Conservation (phyloP, 2,113 vertebrate genomes). For the Micronisus gabar region DNA sequence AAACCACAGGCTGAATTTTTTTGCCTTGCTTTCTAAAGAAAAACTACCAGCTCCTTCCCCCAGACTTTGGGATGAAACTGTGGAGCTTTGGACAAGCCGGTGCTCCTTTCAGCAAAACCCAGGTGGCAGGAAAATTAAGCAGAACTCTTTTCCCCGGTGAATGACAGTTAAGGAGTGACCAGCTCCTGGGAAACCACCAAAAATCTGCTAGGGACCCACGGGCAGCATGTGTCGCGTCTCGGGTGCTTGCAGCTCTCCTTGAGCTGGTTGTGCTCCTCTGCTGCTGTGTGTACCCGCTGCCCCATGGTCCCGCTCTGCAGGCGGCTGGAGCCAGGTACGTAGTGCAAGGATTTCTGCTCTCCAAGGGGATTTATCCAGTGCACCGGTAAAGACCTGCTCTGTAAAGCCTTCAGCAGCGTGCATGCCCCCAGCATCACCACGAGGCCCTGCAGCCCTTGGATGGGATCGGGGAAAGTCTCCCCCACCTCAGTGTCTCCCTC, state of each 20-base stretch:
- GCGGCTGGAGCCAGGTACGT: not conserved
- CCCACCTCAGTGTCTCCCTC: not conserved
- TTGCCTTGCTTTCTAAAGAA: not conserved
- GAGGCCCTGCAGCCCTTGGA: not conserved
- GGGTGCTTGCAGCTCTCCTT: not conserved
- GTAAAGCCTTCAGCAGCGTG: not conserved
- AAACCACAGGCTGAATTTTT: not conserved
- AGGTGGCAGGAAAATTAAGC: not conserved
- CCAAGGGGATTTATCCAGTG: not conserved
- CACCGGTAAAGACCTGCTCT: not conserved
- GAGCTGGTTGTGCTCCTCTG: not conserved
- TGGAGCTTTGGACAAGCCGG: not conserved
- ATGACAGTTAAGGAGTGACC: not conserved
- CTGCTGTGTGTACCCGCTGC: accelerated
- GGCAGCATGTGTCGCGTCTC: not conserved
- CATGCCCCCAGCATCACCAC: not conserved
- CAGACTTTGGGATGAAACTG: not conserved
- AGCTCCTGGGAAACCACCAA: not conserved
- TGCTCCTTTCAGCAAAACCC: not conserved
- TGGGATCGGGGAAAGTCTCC: not conserved
- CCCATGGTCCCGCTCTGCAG: not conserved
- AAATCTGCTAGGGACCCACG: not conserved
- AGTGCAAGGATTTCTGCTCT: not conserved
- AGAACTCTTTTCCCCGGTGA: not conserved
- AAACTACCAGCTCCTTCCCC: not conserved